phyloP scores from a whole-genome alignment of 2,888 invertebrate species.

The Netelia fuscicornis region DNA sequence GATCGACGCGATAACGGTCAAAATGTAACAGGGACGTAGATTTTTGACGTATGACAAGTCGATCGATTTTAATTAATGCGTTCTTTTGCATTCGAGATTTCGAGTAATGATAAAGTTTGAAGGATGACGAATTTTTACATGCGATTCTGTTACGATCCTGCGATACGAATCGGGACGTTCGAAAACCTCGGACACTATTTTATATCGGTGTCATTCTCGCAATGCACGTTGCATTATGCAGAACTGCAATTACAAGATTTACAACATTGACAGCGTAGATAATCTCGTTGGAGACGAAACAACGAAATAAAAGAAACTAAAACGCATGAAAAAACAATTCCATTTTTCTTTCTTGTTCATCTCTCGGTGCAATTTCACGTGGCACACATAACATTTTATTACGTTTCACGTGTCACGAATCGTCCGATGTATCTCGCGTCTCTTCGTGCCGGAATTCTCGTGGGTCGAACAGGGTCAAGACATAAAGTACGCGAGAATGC shows the following conservation, averaged over 20 bases:
- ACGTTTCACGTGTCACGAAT: conserved; percentile 11
- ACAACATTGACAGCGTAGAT: conserved; percentile 31
- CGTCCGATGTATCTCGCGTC: conserved; percentile 30
- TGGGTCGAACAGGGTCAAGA: conserved; percentile 29
- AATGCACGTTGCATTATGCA: conserved; percentile 20
- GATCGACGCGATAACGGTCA: no score
- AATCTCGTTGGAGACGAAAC: background rate
- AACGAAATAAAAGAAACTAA: no score
- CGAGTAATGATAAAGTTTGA: no score
- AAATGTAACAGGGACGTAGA: no score
- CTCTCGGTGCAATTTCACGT: conserved; percentile 24
- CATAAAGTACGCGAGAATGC: conserved; percentile 17
- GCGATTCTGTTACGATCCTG: no score
- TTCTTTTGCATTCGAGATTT: no score
- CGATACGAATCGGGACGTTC: no score
- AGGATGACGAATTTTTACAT: no score
- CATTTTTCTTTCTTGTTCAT: background rate
- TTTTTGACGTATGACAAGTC: no score
- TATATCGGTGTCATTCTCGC: background rate
- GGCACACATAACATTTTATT: conserved; percentile 37
- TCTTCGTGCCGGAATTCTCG: conserved; percentile 40
- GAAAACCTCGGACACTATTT: no score
- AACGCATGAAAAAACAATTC: no score
- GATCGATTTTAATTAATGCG: no score
- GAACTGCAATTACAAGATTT: conserved; percentile 22